A percentile compares a stretch with the other conserved stretches of the same genome.
Evolutionary conservation across 2,888 invertebrate genomes (phyloP).

Genomic region (Digitonthophagus gazella): DNA sequence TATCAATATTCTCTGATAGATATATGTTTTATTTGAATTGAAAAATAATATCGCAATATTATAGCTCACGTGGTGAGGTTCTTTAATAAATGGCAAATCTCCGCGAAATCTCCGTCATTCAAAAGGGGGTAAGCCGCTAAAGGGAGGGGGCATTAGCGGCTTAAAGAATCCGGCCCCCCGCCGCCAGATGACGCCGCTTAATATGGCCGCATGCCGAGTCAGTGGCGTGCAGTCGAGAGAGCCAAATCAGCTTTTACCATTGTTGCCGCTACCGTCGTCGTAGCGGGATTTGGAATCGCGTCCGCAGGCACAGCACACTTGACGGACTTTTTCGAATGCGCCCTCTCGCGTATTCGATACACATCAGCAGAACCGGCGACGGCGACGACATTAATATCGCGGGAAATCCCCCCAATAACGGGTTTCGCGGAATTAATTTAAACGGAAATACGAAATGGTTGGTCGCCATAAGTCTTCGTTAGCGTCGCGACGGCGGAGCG

Average conservation of each 20-base stretch:
- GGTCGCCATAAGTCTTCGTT: too few species aligned
- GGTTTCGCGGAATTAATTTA: not conserved
- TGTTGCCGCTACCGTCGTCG: not conserved
- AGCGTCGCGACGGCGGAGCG: too few species aligned
- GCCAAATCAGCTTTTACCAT: conserved; percentile 7
- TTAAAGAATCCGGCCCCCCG: not conserved
- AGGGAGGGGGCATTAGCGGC: not conserved
- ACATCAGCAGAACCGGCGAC: not conserved
- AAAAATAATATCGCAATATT: not conserved
- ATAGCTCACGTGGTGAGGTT: not conserved
- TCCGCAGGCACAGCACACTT: conserved; percentile 1
- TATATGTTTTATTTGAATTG: not conserved
- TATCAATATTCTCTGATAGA: too few species aligned
- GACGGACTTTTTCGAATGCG: conserved; percentile 5
- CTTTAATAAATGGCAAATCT: not conserved
- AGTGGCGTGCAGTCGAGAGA: conserved; percentile 6
- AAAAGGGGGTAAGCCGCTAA: not conserved
- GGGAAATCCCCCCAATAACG: not conserved
- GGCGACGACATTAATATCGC: not conserved
- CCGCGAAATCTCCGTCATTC: not conserved
- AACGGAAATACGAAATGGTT: too few species aligned
- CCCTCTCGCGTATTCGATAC: not conserved
- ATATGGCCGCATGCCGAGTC: not conserved
- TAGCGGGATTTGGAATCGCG: not conserved
- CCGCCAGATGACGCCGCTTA: not conserved